Percentiles rank a stretch among this genome's conserved stretches.
Evolutionary conservation across 2,888 invertebrate genomes (phyloP).

Genomic region (Bombyx huttoni): DNA sequence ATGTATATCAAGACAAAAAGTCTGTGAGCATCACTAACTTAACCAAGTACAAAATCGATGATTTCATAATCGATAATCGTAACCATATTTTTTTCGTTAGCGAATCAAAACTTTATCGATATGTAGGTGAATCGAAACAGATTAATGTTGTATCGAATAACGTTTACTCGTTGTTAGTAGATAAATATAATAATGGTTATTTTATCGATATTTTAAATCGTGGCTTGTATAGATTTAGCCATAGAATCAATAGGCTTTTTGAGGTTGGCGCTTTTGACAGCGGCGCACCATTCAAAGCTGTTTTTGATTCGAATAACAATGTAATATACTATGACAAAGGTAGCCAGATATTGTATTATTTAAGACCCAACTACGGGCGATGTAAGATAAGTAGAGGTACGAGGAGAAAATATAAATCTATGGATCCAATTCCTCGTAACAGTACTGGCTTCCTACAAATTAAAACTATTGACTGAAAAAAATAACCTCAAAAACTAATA

Average conservation of each 20-base stretch:
- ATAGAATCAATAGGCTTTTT: constrained; percentile 19
- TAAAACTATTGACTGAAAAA: not conserved
- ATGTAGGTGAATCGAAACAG: constrained; percentile 24
- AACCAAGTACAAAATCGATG: constrained; percentile 35
- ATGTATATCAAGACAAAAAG: constrained; percentile 25
- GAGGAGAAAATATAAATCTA: constrained; percentile 11
- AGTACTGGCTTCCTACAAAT: not conserved
- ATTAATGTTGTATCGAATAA: constrained; percentile 28
- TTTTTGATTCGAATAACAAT: constrained; percentile 43
- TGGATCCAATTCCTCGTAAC: not conserved
- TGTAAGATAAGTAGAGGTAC: constrained; percentile 29
- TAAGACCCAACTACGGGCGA: constrained; percentile 34
- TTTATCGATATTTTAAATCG: constrained; percentile 36
- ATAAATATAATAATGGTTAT: constrained; percentile 31
- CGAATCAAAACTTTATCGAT: constrained; percentile 27
- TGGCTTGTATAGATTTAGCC: constrained; percentile 37
- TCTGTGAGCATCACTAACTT: constrained; percentile 21
- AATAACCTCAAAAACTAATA: no score
- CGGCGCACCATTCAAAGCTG: constrained; percentile 28
- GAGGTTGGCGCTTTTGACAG: constrained; percentile 36
- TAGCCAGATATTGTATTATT: constrained; percentile 31
- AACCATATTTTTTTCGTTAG: constrained; percentile 42
- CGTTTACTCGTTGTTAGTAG: constrained; percentile 34
- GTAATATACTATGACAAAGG: constrained; percentile 37
- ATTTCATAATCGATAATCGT: constrained; percentile 40